Evolutionary conservation across 2,797 vertebrate species (phyloP).

Genomic region (Phaenicophaeus curvirostris): DNA sequence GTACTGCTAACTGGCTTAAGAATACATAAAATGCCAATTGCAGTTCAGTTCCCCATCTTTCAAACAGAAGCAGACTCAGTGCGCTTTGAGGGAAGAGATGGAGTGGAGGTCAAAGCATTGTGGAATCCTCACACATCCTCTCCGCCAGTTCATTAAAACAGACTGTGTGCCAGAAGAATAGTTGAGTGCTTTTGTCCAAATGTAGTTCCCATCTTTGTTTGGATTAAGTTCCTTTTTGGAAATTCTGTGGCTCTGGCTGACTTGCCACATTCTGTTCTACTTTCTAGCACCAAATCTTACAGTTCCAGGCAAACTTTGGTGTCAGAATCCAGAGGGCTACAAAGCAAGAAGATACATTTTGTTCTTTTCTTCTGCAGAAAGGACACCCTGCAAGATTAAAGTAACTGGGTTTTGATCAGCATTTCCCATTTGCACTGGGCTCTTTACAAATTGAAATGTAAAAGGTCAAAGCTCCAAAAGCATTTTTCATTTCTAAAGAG

Average conservation of each 20-base stretch:
- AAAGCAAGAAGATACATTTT: conserved; percentile 34
- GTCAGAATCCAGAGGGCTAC: conserved; percentile 6
- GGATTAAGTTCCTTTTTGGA: neutral
- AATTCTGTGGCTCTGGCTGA: neutral
- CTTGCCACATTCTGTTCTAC: neutral
- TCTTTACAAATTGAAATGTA: conserved; percentile 75
- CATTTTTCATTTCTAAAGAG: conserved; percentile 77
- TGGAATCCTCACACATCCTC: neutral
- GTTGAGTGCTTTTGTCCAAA: neutral
- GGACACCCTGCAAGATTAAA: conserved; percentile 67
- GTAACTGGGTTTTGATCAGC: conserved; percentile 74
- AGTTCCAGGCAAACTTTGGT: neutral
- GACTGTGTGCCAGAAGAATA: neutral
- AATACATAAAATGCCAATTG: neutral
- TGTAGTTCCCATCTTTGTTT: neutral
- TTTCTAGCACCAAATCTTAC: neutral
- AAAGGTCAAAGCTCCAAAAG: conserved; percentile 76
- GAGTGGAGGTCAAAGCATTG: neutral
- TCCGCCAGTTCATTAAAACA: neutral
- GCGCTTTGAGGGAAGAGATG: neutral
- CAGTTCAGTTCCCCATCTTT: neutral
- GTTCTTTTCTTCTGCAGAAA: conserved; percentile 59
- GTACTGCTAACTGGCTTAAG: neutral
- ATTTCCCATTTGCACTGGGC: conserved; percentile 70
- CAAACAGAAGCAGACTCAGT: neutral